Conservation (phyloP, 2,113 vertebrate genomes). For the Apeltes quadracus region DNA sequence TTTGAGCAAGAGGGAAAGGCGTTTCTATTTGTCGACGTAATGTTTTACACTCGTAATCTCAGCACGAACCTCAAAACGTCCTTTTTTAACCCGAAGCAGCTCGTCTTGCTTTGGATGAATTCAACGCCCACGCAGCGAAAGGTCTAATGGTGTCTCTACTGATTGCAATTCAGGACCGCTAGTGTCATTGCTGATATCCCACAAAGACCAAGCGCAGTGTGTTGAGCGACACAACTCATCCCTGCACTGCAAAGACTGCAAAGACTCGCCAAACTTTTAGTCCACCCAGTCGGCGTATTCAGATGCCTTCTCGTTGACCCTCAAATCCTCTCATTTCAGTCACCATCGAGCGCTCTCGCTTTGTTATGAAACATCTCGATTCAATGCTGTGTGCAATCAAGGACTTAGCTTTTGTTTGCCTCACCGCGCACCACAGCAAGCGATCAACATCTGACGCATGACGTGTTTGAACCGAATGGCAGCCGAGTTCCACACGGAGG, state of each 20-base stretch:
- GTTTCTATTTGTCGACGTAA: neutral
- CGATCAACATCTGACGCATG: neutral
- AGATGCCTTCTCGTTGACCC: neutral
- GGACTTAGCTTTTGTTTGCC: neutral
- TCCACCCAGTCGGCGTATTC: neutral
- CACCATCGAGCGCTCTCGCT: neutral
- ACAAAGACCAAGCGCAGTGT: slow-evolving; percentile 1
- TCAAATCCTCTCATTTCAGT: neutral
- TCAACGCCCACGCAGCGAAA: slow-evolving; percentile 8
- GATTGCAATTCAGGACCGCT: slow-evolving; percentile 22
- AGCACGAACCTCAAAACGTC: neutral
- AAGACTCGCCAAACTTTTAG: slow-evolving; percentile 1
- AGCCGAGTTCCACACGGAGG: neutral
- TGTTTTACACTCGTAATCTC: neutral
- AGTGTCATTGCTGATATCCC: neutral
- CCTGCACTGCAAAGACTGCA: slow-evolving; percentile 1
- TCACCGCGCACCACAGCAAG: neutral
- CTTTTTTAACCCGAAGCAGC: neutral
- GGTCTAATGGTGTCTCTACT: neutral
- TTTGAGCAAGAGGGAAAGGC: neutral
- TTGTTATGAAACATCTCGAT: neutral
- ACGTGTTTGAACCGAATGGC: slow-evolving; percentile 8
- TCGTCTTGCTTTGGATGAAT: neutral
- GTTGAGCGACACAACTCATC: neutral
- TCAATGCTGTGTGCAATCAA: neutral